Evolutionary conservation across 2,888 invertebrate species (phyloP).

Genomic region (Trisateles emortualis): DNA sequence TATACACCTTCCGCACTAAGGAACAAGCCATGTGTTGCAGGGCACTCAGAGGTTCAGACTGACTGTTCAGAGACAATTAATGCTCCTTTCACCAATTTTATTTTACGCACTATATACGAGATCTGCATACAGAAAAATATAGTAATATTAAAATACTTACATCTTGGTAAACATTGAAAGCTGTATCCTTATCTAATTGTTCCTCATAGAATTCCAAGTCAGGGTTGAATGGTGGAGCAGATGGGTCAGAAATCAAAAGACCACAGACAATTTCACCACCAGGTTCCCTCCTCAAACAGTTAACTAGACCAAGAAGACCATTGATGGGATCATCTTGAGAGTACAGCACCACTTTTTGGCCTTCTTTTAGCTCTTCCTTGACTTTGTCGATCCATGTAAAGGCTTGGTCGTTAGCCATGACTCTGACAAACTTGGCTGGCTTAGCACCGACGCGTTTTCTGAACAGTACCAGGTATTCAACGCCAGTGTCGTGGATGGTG

Average conservation of each 20-base stretch:
- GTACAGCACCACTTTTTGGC: constrained; percentile 88
- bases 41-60: too few relatives aligned
- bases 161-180: constrained; percentile 91
- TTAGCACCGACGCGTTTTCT: constrained; percentile 79
- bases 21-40: too few relatives aligned
- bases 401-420: constrained; percentile 68
- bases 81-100: too few relatives aligned
- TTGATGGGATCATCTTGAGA: constrained; percentile 89
- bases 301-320: constrained; percentile 95
- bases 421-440: constrained; percentile 79
- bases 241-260: constrained; percentile 88
- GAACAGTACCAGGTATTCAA: constrained; percentile 85
- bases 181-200: constrained; percentile 91
- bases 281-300: constrained; percentile 94
- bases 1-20: too few relatives aligned
- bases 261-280: constrained; percentile 89
- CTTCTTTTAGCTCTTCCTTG: constrained; percentile 75
- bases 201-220: constrained; percentile 88
- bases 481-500: constrained; percentile 77
- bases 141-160: constrained; percentile 60
- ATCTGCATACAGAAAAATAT: too few relatives aligned
- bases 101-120: too few relatives aligned
- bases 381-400: constrained; percentile 85
- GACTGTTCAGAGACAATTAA: too few relatives aligned
- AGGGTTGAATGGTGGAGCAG: constrained; percentile 89